Evolutionary conservation across 2,797 vertebrate species (phyloP).

Genomic region (Crenuchus spilurus): DNA sequence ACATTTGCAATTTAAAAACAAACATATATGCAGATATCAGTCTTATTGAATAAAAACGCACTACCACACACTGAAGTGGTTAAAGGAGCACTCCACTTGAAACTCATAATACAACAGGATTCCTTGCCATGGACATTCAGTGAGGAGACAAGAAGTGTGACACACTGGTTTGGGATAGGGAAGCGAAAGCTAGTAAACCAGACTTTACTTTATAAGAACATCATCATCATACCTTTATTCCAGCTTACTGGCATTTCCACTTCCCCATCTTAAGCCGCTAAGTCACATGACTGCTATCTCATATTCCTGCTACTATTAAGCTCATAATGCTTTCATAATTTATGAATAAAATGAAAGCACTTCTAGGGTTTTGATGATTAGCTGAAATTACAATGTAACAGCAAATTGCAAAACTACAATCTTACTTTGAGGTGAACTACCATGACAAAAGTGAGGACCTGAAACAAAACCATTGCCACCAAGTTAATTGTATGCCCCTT

Average conservation of each 20-base stretch:
- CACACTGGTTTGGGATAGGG: neutral
- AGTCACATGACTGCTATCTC: neutral
- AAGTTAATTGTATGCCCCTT: neutral
- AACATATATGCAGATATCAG: neutral
- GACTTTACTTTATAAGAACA: neutral
- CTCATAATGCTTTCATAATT: neutral
- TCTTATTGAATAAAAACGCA: neutral
- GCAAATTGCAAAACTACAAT: too few relatives aligned
- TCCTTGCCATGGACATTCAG: neutral
- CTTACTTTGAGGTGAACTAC: too few relatives aligned
- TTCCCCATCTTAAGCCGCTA: neutral
- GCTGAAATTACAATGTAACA: neutral
- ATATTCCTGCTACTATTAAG: too few relatives aligned
- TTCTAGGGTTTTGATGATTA: neutral
- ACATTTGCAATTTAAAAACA: neutral
- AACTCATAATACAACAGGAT: neutral
- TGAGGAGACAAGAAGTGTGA: neutral
- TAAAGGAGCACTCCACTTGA: neutral
- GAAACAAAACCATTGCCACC: neutral
- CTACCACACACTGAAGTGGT: neutral
- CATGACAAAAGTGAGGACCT: too few relatives aligned
- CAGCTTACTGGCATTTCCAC: neutral
- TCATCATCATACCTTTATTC: neutral
- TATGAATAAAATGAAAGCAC: neutral
- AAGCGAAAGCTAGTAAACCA: conserved; percentile 12